Conservation (phyloP, 2,888 invertebrate genomes). For the Malthinus flaveolus region DNA sequence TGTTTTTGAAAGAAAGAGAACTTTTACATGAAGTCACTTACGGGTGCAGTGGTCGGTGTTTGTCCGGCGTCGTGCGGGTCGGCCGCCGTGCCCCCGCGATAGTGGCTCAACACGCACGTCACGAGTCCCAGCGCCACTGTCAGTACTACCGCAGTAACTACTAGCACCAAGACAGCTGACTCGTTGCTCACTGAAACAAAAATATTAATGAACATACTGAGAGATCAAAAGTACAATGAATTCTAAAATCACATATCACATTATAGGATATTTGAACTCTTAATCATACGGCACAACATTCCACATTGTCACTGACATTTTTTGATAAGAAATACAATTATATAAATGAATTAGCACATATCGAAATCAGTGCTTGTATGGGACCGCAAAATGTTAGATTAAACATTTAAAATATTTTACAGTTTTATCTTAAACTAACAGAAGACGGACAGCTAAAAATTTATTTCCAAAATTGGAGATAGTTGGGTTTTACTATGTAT, state of each 20-base stretch:
- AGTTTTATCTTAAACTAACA: no score
- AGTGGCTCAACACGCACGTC: conserved; percentile 64
- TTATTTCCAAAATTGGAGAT: no score
- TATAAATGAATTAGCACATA: no score
- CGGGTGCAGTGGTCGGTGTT: conserved; percentile 53
- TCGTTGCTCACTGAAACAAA: conserved; percentile 45
- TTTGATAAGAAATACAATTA: background rate
- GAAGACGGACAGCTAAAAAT: no score
- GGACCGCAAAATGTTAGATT: no score
- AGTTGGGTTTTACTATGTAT: no score
- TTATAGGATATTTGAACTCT: no score
- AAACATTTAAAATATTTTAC: no score
- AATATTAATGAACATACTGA: conserved; percentile 8
- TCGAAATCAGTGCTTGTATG: no score
- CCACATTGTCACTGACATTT: background rate
- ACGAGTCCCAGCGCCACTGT: conserved; percentile 51
- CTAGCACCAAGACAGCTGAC: conserved; percentile 46
- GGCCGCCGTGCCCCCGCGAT: conserved; percentile 55
- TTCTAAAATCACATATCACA: no score
- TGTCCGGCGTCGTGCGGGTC: conserved; percentile 51
- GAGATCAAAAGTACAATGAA: no score
- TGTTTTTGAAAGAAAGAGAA: no score
- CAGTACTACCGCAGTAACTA: conserved; percentile 47
- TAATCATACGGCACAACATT: background rate
- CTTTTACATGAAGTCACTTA: conserved; percentile 39